Evolutionary conservation across 2,888 invertebrate species (phyloP).

Genomic region (Rugalucina vietnamica): DNA sequence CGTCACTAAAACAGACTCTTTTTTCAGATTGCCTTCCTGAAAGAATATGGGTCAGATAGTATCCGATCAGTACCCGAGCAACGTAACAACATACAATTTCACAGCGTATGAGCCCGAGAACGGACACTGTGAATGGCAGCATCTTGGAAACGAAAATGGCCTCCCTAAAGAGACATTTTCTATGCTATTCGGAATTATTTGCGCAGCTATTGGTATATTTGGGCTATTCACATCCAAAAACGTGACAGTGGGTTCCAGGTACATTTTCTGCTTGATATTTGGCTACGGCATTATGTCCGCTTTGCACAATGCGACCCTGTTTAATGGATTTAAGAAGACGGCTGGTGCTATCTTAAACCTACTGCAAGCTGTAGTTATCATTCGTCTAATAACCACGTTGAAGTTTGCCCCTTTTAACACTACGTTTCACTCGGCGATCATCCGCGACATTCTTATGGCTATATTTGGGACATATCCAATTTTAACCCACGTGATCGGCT

Average conservation of each 20-base stretch:
- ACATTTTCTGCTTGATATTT: slow-evolving; percentile 15
- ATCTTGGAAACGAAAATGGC: too few relatives aligned
- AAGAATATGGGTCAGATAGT: too few relatives aligned
- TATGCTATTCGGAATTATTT: neutral
- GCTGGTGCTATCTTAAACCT: neutral
- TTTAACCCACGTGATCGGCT: slow-evolving; percentile 6
- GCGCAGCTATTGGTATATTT: neutral
- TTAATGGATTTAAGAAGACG: slow-evolving; percentile 20
- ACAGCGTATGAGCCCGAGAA: too few relatives aligned
- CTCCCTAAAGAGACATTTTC: too few relatives aligned
- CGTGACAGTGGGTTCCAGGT: neutral
- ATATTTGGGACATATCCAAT: slow-evolving; percentile 17
- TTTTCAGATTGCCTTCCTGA: too few relatives aligned
- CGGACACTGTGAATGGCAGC: too few relatives aligned
- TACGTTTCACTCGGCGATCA: neutral
- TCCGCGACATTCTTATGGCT: neutral
- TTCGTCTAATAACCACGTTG: slow-evolving; percentile 2
- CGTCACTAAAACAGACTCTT: too few relatives aligned
- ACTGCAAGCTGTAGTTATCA: slow-evolving; percentile 15
- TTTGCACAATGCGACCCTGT: slow-evolving; percentile 3
- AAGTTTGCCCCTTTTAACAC: slow-evolving; percentile 12
- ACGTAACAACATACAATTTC: too few relatives aligned
- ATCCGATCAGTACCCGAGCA: too few relatives aligned
- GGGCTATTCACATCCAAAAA: neutral
- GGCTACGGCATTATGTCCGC: slow-evolving; percentile 11